Percentiles rank a stretch among this genome's conserved stretches.
These are phyloP conservation scores for Mareca penelope DNA, from an alignment of 2,797 vertebrate species.

Conservation along the genomic window DNA sequence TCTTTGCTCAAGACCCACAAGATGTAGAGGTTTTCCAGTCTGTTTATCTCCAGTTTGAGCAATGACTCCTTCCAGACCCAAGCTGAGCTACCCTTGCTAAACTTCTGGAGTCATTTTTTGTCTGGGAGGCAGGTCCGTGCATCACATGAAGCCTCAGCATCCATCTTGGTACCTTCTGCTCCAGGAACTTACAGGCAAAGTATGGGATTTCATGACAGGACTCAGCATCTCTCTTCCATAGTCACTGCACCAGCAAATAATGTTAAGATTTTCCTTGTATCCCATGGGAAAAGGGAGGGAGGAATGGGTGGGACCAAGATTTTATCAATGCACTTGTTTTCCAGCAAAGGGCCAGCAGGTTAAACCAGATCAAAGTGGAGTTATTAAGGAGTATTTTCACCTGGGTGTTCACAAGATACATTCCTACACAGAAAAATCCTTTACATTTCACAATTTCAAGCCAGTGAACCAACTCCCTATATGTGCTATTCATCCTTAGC, in stretches of 20 bases:
- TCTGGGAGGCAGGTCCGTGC: background rate
- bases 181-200: rapidly evolving
- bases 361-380: background rate
- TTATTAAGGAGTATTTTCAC: background rate
- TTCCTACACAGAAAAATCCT: background rate
- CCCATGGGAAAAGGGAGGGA: background rate
- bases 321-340: background rate
- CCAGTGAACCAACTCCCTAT: background rate
- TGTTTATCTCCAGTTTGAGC: background rate
- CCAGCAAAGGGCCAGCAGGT: background rate
- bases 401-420: background rate
- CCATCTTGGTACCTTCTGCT: background rate
- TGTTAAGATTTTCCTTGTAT: background rate
- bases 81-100: background rate
- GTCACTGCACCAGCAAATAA: background rate
- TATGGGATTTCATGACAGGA: background rate
- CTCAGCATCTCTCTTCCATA: background rate
- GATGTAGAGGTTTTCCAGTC: background rate
- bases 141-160: background rate
- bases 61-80: background rate
- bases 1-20: background rate
- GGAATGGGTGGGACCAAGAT: background rate
- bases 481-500: background rate
- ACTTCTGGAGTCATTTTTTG: background rate
- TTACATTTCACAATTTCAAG: background rate